Percentiles rank a stretch among this genome's conserved stretches.
Evolutionary conservation across 2,113 vertebrate genomes (phyloP).

Genomic region (Ophiodon elongatus): DNA sequence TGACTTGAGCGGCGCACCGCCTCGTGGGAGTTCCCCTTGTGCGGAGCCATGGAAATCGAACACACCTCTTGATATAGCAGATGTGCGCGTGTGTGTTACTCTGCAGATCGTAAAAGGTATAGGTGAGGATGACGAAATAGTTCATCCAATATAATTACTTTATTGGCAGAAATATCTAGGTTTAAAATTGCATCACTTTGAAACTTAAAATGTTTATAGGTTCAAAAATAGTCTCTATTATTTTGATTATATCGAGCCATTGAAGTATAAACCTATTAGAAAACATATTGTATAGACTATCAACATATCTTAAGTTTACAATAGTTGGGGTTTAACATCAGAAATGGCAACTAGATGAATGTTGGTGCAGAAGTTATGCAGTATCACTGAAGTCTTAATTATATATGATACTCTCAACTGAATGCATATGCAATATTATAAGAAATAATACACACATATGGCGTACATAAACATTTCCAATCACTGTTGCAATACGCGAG

Average conservation of each 20-base stretch:
- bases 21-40: conserved; percentile 62
- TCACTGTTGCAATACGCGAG: not conserved
- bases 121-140: not conserved
- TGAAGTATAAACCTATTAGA: not conserved
- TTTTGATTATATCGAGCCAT: not conserved
- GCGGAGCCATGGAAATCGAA: conserved; percentile 1
- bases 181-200: not conserved
- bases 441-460: not conserved
- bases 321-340: not conserved
- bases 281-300: not conserved
- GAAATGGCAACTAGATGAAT: not conserved
- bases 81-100: not conserved
- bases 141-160: not conserved
- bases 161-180: not conserved
- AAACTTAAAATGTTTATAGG: not conserved
- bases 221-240: not conserved
- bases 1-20: conserved; percentile 35
- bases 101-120: not conserved
- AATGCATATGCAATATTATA: not conserved
- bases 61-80: conserved; percentile 30
- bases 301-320: not conserved
- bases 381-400: not conserved
- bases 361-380: not conserved
- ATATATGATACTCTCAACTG: not conserved
- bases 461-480: not conserved